A percentile compares a stretch with the other conserved stretches of the same genome.
phyloP scores from a whole-genome alignment of 1,140 invertebrate genomes.

The Drosophila fuyamai region DNA sequence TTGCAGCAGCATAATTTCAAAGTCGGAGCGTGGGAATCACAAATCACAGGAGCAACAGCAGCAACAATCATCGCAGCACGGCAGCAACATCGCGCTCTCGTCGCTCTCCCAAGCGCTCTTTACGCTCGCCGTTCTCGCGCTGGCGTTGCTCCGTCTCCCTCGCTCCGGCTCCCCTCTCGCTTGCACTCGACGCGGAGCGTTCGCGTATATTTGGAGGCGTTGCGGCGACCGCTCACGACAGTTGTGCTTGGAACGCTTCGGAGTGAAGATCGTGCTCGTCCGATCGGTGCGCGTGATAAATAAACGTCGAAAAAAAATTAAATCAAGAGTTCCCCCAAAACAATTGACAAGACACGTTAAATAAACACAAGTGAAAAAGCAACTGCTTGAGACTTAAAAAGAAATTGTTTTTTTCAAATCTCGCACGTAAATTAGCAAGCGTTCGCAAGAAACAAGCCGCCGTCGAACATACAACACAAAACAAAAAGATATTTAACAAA shows the following conservation, averaged over 20 bases:
- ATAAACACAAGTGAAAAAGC: constrained; percentile 36
- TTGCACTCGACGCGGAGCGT: constrained; percentile 1
- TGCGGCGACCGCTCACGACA: constrained; percentile 60
- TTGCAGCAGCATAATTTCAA: constrained; percentile 59
- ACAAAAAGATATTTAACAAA: constrained; percentile 24
- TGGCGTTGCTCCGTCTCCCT: constrained; percentile 22
- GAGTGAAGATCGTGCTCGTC: constrained; percentile 78
- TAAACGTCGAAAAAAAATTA: constrained; percentile 32
- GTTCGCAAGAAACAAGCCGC: constrained; percentile 77
- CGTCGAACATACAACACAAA: constrained; percentile 21
- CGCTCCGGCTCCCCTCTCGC: neutral
- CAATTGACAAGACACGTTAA: constrained; percentile 37
- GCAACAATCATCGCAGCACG: constrained; percentile 27
- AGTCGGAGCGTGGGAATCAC: constrained; percentile 78
- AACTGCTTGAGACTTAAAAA: constrained; percentile 40
- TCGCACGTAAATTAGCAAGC: constrained; percentile 79
- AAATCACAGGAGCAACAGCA: constrained; percentile 58
- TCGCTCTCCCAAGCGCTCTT: constrained; percentile 48
- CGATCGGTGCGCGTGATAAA: constrained; percentile 56
- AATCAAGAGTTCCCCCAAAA: constrained; percentile 21
- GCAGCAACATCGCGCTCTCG: constrained; percentile 42
- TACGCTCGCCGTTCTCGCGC: constrained; percentile 21
- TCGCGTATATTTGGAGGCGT: constrained; percentile 69
- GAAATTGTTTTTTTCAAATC: constrained; percentile 64
- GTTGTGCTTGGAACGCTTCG: constrained; percentile 84